A percentile compares a stretch with the other conserved stretches of the same genome.
Conservation (phyloP, 2,113 vertebrate species). For the Scolopax mira region DNA sequence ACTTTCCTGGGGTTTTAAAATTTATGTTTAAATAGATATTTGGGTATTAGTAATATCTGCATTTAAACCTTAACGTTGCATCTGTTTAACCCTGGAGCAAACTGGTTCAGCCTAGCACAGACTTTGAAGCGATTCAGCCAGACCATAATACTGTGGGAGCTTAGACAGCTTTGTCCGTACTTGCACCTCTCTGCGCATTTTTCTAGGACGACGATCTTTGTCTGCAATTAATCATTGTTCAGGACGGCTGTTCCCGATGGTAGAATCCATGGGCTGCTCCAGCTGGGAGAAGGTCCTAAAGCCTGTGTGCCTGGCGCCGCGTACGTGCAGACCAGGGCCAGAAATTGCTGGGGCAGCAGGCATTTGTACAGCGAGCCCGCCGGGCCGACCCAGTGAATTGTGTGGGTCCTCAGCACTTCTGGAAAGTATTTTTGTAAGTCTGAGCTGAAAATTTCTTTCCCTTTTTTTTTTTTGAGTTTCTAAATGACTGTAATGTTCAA, state of each 20-base stretch:
- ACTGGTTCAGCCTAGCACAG: neutral
- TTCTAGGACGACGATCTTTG: conserved; percentile 45
- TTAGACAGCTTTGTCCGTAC: conserved; percentile 49
- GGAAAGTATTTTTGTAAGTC: conserved; percentile 44
- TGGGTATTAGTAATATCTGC: neutral
- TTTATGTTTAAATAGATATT: neutral
- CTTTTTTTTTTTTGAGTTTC: conserved; percentile 32
- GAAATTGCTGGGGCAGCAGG: conserved; percentile 43
- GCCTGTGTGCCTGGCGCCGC: neutral
- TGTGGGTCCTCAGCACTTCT: conserved; percentile 41
- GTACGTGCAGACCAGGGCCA: conserved; percentile 30
- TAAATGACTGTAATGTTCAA: conserved; percentile 15
- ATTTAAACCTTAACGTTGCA: neutral
- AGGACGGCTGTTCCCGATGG: conserved; percentile 27
- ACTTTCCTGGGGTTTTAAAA: neutral
- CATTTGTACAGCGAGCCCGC: neutral
- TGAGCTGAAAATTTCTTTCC: conserved; percentile 20
- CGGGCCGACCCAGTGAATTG: neutral
- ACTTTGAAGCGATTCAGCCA: conserved; percentile 35
- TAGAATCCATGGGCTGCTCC: conserved; percentile 13
- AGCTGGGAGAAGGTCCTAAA: conserved; percentile 38
- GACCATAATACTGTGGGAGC: conserved; percentile 56
- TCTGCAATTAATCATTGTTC: conserved; percentile 44
- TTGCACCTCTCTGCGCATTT: conserved; percentile 36
- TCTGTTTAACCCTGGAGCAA: conserved; percentile 39